Evolutionary conservation across 2,113 vertebrate genomes (phyloP).

Genomic region (Sinocyclocheilus maitianheensis): DNA sequence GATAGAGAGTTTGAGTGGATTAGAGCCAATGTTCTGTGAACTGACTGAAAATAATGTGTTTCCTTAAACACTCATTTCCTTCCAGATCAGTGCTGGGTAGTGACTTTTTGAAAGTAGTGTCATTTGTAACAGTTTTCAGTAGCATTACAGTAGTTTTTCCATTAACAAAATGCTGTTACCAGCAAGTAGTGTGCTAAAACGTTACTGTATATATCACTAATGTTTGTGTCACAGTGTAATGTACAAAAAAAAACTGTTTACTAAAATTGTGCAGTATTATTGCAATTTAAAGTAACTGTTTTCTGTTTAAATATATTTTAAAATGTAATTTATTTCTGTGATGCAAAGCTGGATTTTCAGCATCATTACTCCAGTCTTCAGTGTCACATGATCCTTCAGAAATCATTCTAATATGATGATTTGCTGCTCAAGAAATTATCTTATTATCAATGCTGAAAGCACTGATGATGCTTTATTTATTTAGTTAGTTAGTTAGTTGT

Average conservation of each 20-base stretch:
- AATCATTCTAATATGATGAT: too few relatives aligned
- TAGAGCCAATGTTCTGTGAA: not conserved
- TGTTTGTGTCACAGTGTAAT: too few relatives aligned
- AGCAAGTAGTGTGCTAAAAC: too few relatives aligned
- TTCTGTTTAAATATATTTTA: not conserved
- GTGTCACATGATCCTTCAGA: too few relatives aligned
- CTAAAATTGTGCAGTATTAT: not conserved
- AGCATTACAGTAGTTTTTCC: too few relatives aligned
- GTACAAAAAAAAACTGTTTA: not conserved
- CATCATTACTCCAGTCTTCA: not conserved
- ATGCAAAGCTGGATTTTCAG: not conserved
- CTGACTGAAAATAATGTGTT: not conserved
- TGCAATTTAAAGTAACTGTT: not conserved
- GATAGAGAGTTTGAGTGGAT: not conserved
- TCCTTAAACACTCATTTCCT: not conserved
- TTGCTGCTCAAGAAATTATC: too few relatives aligned
- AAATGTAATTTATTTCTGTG: not conserved
- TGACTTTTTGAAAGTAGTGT: too few relatives aligned
- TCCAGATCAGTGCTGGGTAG: not conserved
- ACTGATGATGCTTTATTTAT: too few relatives aligned
- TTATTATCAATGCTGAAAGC: too few relatives aligned
- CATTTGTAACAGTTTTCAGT: not conserved
- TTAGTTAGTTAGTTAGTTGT: too few relatives aligned
- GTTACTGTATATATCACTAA: too few relatives aligned
- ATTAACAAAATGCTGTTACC: too few relatives aligned